A percentile compares a stretch with the other conserved stretches of the same genome.
Conservation (phyloP, 2,113 vertebrate species). For the Cochlearius cochlearius region DNA sequence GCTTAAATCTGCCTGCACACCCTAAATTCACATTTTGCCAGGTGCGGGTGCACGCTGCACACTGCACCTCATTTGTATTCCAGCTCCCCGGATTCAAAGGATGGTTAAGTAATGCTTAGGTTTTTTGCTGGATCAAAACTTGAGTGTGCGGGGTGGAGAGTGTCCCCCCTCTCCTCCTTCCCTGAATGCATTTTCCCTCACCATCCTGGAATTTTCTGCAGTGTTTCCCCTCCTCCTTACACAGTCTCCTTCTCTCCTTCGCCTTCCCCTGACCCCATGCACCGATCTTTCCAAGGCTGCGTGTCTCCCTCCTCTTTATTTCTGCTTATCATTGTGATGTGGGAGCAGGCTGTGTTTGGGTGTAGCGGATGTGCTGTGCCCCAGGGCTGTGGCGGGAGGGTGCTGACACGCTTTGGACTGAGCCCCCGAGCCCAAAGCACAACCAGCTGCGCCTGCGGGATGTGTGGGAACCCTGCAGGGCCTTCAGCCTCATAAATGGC, state of each 20-base stretch:
- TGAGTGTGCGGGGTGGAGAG: rapidly evolving
- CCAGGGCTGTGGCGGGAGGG: rapidly evolving
- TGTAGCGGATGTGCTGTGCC: background rate
- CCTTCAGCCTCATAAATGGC: background rate
- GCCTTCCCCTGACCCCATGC: background rate
- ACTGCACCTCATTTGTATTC: background rate
- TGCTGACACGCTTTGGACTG: background rate
- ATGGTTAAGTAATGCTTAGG: background rate
- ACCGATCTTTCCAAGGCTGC: rapidly evolving
- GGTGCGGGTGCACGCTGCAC: background rate
- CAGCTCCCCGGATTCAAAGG: background rate
- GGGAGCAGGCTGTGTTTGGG: background rate
- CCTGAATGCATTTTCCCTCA: background rate
- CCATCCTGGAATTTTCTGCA: background rate
- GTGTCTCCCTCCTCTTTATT: background rate
- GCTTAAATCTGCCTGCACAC: background rate
- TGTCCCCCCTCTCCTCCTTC: background rate
- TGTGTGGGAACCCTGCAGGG: background rate
- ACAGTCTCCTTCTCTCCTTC: background rate
- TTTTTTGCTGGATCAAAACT: background rate
- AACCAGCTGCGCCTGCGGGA: background rate
- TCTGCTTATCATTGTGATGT: background rate
- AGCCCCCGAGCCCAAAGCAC: background rate
- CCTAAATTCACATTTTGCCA: background rate
- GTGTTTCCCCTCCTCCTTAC: background rate